Percentiles rank a stretch among this genome's conserved stretches.
These are phyloP conservation scores for Ichneumon xanthorius DNA, from an alignment of 2,888 invertebrate genomes.

Conservation along the genomic window DNA sequence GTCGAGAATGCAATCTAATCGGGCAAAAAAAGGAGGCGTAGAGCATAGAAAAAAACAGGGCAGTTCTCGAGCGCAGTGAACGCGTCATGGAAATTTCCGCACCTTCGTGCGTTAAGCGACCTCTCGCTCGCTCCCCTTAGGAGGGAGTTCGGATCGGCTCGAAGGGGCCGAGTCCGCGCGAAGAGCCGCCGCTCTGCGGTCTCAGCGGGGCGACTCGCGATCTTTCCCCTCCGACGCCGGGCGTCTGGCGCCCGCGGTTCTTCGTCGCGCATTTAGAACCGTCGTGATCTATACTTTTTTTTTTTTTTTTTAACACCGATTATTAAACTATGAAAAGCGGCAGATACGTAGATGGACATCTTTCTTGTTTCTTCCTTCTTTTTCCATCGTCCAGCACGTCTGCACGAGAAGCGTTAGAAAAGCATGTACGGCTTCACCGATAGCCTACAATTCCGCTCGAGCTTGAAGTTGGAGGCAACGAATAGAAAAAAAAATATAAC, in stretches of 20 bases:
- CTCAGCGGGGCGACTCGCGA: slow-evolving; percentile 12
- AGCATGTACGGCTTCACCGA: slow-evolving; percentile 42
- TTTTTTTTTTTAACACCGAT: slow-evolving; percentile 5
- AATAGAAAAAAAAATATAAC: background rate
- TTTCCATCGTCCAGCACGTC: slow-evolving; percentile 19
- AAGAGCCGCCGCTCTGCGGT: slow-evolving; percentile 5
- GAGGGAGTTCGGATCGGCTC: background rate
- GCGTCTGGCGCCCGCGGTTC: slow-evolving; percentile 19
- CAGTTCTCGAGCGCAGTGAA: slow-evolving; percentile 35
- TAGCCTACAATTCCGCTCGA: slow-evolving; percentile 26
- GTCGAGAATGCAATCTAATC: background rate
- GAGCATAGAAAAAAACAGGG: slow-evolving; percentile 8
- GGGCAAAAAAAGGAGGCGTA: background rate
- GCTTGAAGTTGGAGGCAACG: slow-evolving; percentile 19
- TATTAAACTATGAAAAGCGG: slow-evolving; percentile 6
- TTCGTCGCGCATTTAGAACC: slow-evolving; percentile 16
- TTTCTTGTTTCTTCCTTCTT: slow-evolving; percentile 19
- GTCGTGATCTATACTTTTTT: slow-evolving; percentile 1
- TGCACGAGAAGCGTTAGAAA: slow-evolving; percentile 45
- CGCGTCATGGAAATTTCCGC: slow-evolving; percentile 66
- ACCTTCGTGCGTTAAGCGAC: slow-evolving; percentile 41
- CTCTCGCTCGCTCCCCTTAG: slow-evolving; percentile 23
- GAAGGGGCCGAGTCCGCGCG: slow-evolving; percentile 1
- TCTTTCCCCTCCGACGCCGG: slow-evolving; percentile 14
- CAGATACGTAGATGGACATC: background rate